Evolutionary conservation across 2,888 invertebrate species (phyloP).

Genomic region (Ophion ellenae): DNA sequence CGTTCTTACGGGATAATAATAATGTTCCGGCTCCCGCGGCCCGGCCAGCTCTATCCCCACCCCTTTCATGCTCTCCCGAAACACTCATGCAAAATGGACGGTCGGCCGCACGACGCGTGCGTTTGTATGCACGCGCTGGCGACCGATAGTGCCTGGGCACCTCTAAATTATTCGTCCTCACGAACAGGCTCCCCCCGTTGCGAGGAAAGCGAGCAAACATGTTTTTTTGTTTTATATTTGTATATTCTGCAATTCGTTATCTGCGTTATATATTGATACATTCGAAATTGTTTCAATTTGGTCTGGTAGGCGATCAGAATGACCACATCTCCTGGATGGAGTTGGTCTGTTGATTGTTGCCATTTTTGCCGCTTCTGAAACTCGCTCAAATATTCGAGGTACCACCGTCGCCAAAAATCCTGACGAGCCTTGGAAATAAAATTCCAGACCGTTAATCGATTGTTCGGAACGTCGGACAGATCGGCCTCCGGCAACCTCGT

Average conservation of each 20-base stretch:
- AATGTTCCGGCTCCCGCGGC: neutral
- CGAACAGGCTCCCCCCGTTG: slow-evolving; percentile 15
- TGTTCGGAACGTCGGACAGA: slow-evolving; percentile 61
- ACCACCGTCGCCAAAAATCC: slow-evolving; percentile 70
- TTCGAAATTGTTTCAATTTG: slow-evolving; percentile 9
- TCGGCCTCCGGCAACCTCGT: slow-evolving; percentile 68
- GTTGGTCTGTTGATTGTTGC: slow-evolving; percentile 30
- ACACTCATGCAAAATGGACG: too few relatives aligned
- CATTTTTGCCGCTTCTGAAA: slow-evolving; percentile 35
- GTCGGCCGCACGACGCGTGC: slow-evolving; percentile 6
- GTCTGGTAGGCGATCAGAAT: slow-evolving; percentile 41
- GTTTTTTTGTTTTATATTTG: neutral
- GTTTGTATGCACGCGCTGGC: neutral
- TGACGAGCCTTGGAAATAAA: slow-evolving; percentile 67
- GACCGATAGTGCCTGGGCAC: neutral
- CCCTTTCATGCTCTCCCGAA: too few relatives aligned
- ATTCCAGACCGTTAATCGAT: slow-evolving; percentile 69
- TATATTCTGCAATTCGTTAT: neutral
- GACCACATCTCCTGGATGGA: slow-evolving; percentile 27
- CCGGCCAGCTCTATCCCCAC: too few relatives aligned
- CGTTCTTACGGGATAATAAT: slow-evolving; percentile 10
- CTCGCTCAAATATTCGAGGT: slow-evolving; percentile 67
- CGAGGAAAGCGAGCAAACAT: slow-evolving; percentile 11
- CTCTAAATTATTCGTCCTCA: neutral
- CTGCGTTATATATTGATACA: neutral